Percentiles rank a stretch among this genome's conserved stretches.
Conservation (phyloP, 2,888 invertebrate genomes). For the Linyphia triangularis region DNA sequence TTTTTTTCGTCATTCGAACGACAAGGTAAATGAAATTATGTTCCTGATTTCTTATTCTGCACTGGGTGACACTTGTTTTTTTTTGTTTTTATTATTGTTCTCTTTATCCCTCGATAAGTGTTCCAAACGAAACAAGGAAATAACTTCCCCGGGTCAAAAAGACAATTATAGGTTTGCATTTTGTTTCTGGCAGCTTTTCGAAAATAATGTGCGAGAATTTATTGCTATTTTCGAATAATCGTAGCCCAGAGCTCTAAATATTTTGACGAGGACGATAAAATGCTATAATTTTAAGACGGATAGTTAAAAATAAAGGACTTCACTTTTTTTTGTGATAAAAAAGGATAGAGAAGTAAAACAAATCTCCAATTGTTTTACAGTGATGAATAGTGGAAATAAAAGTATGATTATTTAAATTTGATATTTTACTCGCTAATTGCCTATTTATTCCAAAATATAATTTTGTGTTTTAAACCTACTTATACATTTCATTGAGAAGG, state of each 20-base stretch:
- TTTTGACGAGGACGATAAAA: slow-evolving; percentile 2
- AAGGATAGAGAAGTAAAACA: no score
- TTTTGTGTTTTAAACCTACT: no score
- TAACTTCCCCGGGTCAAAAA: slow-evolving; percentile 63
- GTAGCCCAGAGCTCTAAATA: slow-evolving; percentile 25
- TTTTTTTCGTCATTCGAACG: slow-evolving; percentile 30
- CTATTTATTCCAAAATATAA: no score
- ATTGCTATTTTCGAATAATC: background rate
- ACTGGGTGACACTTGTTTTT: slow-evolving; percentile 23
- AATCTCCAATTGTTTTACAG: no score
- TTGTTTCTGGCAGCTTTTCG: slow-evolving; percentile 30
- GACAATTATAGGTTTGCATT: slow-evolving; percentile 48
- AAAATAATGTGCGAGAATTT: slow-evolving; percentile 20
- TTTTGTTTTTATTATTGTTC: slow-evolving; percentile 16
- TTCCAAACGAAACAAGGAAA: slow-evolving; percentile 28
- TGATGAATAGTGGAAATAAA: no score
- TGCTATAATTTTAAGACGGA: background rate
- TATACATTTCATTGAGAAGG: no score
- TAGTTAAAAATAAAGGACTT: no score
- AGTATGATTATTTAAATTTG: no score
- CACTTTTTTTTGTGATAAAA: no score
- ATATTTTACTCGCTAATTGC: no score
- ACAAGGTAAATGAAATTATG: slow-evolving; percentile 45
- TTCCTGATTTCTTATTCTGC: slow-evolving; percentile 43
- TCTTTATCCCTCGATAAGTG: slow-evolving; percentile 5